phyloP scores from a whole-genome alignment of 2,797 vertebrate genomes.

The Calcarius lapponicus region DNA sequence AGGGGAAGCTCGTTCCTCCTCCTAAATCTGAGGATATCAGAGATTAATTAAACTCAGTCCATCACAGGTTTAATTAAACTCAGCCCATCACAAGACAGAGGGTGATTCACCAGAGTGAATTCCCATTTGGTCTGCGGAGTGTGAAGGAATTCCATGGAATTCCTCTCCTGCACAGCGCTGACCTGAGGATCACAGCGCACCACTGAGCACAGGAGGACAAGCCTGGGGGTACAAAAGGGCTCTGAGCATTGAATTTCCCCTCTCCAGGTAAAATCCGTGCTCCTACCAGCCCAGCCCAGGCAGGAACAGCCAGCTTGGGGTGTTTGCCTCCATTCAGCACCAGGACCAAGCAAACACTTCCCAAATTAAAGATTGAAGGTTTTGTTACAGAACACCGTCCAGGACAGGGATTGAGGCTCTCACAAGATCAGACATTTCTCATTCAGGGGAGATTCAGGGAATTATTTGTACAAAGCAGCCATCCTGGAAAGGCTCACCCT shows the following conservation, averaged over 20 bases:
- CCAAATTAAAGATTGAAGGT: too few relatives aligned
- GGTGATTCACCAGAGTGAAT: fast-evolving
- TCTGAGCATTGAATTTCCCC: constrained; percentile 6
- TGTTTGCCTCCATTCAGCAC: background rate
- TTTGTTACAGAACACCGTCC: background rate
- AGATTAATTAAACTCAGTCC: background rate
- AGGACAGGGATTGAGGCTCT: fast-evolving
- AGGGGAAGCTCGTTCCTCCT: background rate
- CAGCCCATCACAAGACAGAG: background rate
- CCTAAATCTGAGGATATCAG: background rate
- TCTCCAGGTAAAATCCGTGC: background rate
- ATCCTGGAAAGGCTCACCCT: background rate
- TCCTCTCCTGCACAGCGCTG: background rate
- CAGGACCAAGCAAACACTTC: background rate
- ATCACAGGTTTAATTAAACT: background rate
- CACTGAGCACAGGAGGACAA: background rate
- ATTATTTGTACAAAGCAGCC: background rate
- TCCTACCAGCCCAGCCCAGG: background rate
- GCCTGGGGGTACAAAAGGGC: background rate
- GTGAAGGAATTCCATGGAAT: background rate
- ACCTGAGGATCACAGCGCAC: background rate
- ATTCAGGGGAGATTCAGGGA: background rate
- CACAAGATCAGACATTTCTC: background rate
- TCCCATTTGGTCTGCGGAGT: background rate
- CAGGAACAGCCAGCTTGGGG: background rate